Base-by-base conservation (phyloP, 2,797 vertebrate genomes). In the Alfaro cultratus region DNA sequence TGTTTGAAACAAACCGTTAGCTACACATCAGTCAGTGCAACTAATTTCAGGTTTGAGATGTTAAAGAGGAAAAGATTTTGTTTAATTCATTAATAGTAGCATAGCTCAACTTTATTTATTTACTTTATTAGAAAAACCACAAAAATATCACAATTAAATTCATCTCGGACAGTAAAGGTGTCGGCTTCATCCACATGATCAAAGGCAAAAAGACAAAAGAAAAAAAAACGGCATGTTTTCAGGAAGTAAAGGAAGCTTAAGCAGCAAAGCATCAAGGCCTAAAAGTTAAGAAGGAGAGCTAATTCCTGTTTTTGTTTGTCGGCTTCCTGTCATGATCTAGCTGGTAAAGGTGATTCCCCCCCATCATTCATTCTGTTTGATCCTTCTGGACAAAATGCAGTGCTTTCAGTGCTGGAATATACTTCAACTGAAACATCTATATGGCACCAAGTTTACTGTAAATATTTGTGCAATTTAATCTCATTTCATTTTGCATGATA, bases 251-350 rank as follows among this genome's bases (percentile, higher is more conserved):
- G 85, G 91, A 91, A 87, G 83, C 80, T 55, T 46, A 68, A 74
- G 71, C 5, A 57, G 80, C 87, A 73, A 75, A 78, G 88, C 80
- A 92, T 89, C 81, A 90, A 89, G 84, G 87, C 82, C 83, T 29
- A 82, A 46, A 75, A 78, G 76, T 82, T 2, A 82, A 88, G 85
- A 88, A 81, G 76, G 26, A 82, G 67, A n/a, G 81, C 18, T 46
- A 18, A 78, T 87, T 93, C 90, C 91, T 79, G 13, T 92, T 92
- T 92, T 90, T 93, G 88, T 91, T 91, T 89, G 87, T 77, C 75
- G 0, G 18, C 77, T 89, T 94, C 93, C 93, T 64, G 70, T 55
- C 57, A 41, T 2, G 31, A 53, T 47, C 49, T 1, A 1, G 2
- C 57, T 12, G 78, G 71, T 89, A 85, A 83, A 88, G 83, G 81